Conservation (phyloP, 2,888 invertebrate genomes). For the Eulithis prunata region DNA sequence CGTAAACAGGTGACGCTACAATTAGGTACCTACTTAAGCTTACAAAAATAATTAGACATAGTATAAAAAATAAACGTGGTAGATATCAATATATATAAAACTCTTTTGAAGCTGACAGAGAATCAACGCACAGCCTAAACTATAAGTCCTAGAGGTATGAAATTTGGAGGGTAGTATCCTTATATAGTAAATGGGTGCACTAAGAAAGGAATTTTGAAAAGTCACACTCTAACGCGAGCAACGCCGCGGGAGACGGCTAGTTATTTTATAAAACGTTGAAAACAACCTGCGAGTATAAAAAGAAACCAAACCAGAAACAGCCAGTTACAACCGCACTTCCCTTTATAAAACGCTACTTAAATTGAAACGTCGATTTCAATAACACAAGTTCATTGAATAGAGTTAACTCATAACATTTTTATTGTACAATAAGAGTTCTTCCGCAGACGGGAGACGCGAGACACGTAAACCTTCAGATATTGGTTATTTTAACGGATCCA, state of each 20-base stretch:
- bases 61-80: not conserved
- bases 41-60: no score
- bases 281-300: conserved; percentile 33
- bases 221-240: no score
- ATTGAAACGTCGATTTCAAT: conserved; percentile 76
- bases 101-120: no score
- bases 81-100: no score
- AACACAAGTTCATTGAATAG: conserved; percentile 80
- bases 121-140: no score
- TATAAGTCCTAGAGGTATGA: no score
- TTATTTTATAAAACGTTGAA: no score
- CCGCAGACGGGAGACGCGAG: conserved; percentile 51
- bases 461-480: conserved; percentile 67
- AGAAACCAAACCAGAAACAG: conserved; percentile 53
- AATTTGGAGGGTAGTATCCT: no score
- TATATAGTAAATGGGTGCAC: no score
- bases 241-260: no score
- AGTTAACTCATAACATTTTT: conserved; percentile 82
- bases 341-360: conserved; percentile 69
- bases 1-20: not conserved
- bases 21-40: no score
- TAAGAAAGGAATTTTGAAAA: no score
- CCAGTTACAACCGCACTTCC: conserved; percentile 54
- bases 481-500: conserved; percentile 51
- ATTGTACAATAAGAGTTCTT: conserved; percentile 78